Percentiles rank a stretch among this genome's conserved stretches.
These are phyloP conservation scores for Stenolophus ochropezus DNA, from an alignment of 2,888 invertebrate genomes.

Conservation along the genomic window DNA sequence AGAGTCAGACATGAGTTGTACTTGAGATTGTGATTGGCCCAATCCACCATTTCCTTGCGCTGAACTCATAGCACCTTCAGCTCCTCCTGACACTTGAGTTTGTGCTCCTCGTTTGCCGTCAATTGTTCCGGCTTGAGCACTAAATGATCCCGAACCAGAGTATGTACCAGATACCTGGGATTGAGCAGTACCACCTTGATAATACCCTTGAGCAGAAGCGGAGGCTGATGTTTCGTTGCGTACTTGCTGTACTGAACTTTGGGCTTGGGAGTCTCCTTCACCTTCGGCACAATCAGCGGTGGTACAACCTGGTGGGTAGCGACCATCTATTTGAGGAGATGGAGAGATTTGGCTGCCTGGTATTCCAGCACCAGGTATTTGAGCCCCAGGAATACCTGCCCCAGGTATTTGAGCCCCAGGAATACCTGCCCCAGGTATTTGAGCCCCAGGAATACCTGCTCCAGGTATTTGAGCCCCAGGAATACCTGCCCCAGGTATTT, in stretches of 20 bases:
- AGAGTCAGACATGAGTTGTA: slow-evolving; percentile 83
- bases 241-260: slow-evolving; percentile 77
- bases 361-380: slow-evolving; percentile 37
- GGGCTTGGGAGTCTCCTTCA: slow-evolving; percentile 85
- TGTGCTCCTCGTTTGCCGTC: slow-evolving; percentile 84
- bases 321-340: slow-evolving; percentile 46
- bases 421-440: slow-evolving; percentile 53
- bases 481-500: slow-evolving; percentile 55
- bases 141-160: slow-evolving; percentile 85
- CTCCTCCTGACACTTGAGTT: slow-evolving; percentile 81
- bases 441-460: slow-evolving; percentile 45
- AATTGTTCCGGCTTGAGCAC: slow-evolving; percentile 87
- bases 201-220: slow-evolving; percentile 86
- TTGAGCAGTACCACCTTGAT: slow-evolving; percentile 84
- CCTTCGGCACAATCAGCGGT: slow-evolving; percentile 57
- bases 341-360: slow-evolving; percentile 54
- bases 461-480: slow-evolving; percentile 50
- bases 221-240: slow-evolving; percentile 82
- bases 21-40: slow-evolving; percentile 86
- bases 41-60: slow-evolving; percentile 85
- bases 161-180: slow-evolving; percentile 90
- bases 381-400: slow-evolving; percentile 54
- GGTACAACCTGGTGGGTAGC: slow-evolving; percentile 48
- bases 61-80: slow-evolving; percentile 84
- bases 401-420: slow-evolving; percentile 52